Base-by-base conservation (phyloP, 2,113 vertebrate species). In the Anhinga rufa region DNA sequence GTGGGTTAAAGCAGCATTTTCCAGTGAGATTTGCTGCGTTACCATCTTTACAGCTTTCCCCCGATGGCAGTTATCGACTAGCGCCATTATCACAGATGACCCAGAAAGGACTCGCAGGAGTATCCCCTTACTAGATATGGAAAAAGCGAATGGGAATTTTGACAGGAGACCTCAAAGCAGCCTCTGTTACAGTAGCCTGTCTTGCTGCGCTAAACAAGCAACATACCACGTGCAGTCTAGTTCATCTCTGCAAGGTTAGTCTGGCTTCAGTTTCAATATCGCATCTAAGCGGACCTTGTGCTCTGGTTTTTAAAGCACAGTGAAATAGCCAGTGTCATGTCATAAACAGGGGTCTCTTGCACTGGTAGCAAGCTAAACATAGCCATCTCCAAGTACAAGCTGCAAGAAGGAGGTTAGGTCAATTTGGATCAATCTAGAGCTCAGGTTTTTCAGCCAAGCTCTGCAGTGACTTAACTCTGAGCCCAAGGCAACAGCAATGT, bases 211-310 rank as follows among this genome's bases (percentile, higher is more conserved):
- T 25, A 11, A 3, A 22, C 26, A 16, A 51, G 32, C 40, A 19
- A 46, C 18, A 46, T 17, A 52, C 76, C 64, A 14, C 1, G 6
- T 7, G 6, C 32, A 8, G 19, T 7, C 77, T 44, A 2, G 36
- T 61, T 38, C 21, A 32, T 26, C 55, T 64, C 76, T 6, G 46
- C 64, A 28, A 44, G 34, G 13, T 17, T 4, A 6, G 29, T 4
- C 64, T 46, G 64, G 28, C 74, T 60, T 60, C 51, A 12, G 40
- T 5, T 18, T 10, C n/a, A 19, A 0, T 5, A 36, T 7, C 42
- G 0, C 17, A 9, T 12, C 62, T 28, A 46, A 40, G 48, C 0
- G 13, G 52, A 71, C 24, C 28, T 26, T 3, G 25, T 2, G 14
- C 21, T 29, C 38, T 55, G 52, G 3, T 5, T 82, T 80, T 71